Conservation (phyloP, 2,113 vertebrate species). For the Tringa solitaria region DNA sequence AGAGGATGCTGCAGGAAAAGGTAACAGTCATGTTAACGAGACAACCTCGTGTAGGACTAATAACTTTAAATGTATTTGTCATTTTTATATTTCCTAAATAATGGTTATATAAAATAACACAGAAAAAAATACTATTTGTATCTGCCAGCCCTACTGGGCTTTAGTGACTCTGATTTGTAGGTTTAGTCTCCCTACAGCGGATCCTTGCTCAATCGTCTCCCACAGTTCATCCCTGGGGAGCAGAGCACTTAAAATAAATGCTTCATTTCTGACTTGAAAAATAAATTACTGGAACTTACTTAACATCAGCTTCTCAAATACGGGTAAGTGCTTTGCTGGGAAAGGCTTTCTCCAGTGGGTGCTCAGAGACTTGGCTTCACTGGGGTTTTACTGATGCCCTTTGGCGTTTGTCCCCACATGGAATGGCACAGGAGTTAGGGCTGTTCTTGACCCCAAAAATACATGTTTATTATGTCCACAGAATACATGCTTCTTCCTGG, state of each 20-base stretch:
- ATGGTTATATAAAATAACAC: background rate
- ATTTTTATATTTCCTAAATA: background rate
- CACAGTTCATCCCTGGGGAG: background rate
- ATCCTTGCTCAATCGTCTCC: background rate
- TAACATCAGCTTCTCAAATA: fast-evolving
- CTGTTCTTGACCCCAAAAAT: background rate
- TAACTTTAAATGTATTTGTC: background rate
- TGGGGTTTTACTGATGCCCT: fast-evolving
- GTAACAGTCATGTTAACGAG: background rate
- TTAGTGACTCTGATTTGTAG: background rate
- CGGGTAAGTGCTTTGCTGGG: background rate
- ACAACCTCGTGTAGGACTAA: background rate
- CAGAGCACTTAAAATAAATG: background rate
- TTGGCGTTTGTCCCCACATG: fast-evolving
- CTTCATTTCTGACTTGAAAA: background rate
- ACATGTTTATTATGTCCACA: fast-evolving
- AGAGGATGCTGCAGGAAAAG: background rate
- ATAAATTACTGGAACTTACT: background rate
- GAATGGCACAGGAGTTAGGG: fast-evolving
- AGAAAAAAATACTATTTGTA: background rate
- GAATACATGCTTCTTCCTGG: fast-evolving
- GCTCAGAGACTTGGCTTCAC: fast-evolving
- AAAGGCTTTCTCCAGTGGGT: background rate
- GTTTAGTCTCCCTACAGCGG: background rate
- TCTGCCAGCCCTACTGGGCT: background rate